Base-by-base conservation (phyloP, 2,888 invertebrate genomes). In the Ethmia dodecea region DNA sequence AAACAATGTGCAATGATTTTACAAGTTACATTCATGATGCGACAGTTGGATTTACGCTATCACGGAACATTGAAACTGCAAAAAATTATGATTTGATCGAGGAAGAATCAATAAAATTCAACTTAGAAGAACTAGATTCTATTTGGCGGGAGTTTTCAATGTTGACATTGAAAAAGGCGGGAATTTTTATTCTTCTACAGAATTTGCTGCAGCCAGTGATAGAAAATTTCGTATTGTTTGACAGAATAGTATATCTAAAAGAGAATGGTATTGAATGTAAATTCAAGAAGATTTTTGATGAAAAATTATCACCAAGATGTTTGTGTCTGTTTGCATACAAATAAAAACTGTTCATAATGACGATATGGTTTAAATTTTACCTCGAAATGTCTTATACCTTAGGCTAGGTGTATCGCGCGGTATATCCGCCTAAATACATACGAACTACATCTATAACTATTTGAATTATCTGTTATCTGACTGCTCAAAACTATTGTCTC, bases 301-400 rank as follows among this genome's bases (percentile, higher is more conserved):
- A 89, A 44, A 69, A 68, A 37, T 69, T 89, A 46, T 92, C 92
- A n/a, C 92, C 92, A 0, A 81, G 92, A 52, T 91, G 91, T 65
- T 79, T 88, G 49, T 91, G 89, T 20, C 66, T 92, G 43, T 56
- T 90, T 45, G 89, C 89, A 35, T 64, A 64, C 53, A 90, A 90
- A 69, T 63, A 66, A 60, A 47, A 40, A 15, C 4, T 3, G n/a
- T n/a, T n/a, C n/a, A n/a, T n/a, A n/a, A n/a, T n/a, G n/a, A n/a
- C n/a, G n/a, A n/a, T 15, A 14, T 15, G 1, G 3, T 13, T 14
- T 10, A 2, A n/a, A 14, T 9, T 1, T 14, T 9, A 13, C n/a
- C n/a, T n/a, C n/a, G n/a, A n/a, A n/a, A n/a, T n/a, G n/a, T n/a
- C n/a, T n/a, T n/a, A n/a, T n/a, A n/a, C n/a, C n/a, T n/a, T n/a